A percentile compares a stretch with the other conserved stretches of the same genome.
Evolutionary conservation across 2,888 invertebrate species (phyloP).

Genomic region (Agrotis clavis): DNA sequence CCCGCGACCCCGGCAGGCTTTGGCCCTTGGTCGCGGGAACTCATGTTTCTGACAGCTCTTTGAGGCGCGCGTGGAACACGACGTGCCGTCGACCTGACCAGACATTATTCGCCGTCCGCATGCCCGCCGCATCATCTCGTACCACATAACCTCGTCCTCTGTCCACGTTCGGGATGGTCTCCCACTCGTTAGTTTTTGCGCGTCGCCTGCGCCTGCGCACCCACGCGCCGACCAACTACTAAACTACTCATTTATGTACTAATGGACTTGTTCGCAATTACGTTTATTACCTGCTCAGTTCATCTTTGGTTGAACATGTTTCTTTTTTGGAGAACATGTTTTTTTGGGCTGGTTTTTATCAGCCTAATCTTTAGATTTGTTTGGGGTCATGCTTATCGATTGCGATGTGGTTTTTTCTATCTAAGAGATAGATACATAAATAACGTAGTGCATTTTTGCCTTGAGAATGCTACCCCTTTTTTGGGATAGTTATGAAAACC

Average conservation of each 20-base stretch:
- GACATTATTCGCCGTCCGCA: too few relatives aligned
- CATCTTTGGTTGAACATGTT: conserved; percentile 24
- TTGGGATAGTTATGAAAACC: too few relatives aligned
- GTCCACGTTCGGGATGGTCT: conserved; percentile 21
- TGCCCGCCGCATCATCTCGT: background rate
- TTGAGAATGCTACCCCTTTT: too few relatives aligned
- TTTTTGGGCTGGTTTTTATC: conserved; percentile 10
- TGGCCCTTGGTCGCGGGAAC: too few relatives aligned
- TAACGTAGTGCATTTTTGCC: too few relatives aligned
- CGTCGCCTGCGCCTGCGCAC: conserved; percentile 35
- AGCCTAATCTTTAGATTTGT: background rate
- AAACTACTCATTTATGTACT: conserved; percentile 34
- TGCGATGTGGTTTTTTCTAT: background rate
- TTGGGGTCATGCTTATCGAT: background rate
- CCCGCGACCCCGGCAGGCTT: too few relatives aligned
- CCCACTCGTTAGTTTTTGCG: conserved; percentile 53
- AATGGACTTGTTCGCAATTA: conserved; percentile 52
- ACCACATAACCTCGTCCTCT: conserved; percentile 14
- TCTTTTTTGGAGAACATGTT: conserved; percentile 15
- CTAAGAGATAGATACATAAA: too few relatives aligned
- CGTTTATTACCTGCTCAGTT: background rate
- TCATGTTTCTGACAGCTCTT: too few relatives aligned
- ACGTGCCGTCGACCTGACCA: too few relatives aligned
- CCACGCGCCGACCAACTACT: conserved; percentile 26
- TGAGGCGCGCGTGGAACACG: too few relatives aligned